Evolutionary conservation across 1,140 invertebrate species (phyloP).

Genomic region (Oncopeltus fasciatus): DNA sequence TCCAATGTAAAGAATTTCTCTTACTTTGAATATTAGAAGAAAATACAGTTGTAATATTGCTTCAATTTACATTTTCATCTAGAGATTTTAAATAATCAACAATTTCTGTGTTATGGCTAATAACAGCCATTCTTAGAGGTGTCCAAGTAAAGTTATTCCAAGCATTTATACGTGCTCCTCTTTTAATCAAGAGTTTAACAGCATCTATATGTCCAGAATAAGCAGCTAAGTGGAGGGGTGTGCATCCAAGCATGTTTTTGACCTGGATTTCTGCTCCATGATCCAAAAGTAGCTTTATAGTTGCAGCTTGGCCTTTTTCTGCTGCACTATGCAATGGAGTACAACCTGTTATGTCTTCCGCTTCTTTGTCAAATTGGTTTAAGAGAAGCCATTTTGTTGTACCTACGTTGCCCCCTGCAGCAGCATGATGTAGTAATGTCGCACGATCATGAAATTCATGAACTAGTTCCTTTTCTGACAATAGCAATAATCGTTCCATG

Average conservation of each 20-base stretch:
- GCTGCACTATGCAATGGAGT: neutral
- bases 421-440: neutral
- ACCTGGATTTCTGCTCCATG: neutral
- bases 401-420: neutral
- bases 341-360: neutral
- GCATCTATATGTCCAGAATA: neutral
- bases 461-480: neutral
- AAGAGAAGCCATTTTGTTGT: neutral
- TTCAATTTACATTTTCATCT: neutral
- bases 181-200: neutral
- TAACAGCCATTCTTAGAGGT: neutral
- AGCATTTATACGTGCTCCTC: neutral
- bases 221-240: neutral
- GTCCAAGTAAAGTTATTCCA: neutral
- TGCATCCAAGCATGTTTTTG: neutral
- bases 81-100: neutral
- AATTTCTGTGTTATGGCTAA: neutral
- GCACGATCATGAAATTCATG: neutral
- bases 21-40: too few species aligned
- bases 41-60: too few species aligned
- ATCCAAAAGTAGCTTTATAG: neutral
- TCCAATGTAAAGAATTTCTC: too few species aligned
- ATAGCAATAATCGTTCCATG: neutral
- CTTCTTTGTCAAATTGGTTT: neutral
- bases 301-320: neutral